phyloP scores from a whole-genome alignment of 2,113 vertebrate species.

The Entosphenus tridentatus region DNA sequence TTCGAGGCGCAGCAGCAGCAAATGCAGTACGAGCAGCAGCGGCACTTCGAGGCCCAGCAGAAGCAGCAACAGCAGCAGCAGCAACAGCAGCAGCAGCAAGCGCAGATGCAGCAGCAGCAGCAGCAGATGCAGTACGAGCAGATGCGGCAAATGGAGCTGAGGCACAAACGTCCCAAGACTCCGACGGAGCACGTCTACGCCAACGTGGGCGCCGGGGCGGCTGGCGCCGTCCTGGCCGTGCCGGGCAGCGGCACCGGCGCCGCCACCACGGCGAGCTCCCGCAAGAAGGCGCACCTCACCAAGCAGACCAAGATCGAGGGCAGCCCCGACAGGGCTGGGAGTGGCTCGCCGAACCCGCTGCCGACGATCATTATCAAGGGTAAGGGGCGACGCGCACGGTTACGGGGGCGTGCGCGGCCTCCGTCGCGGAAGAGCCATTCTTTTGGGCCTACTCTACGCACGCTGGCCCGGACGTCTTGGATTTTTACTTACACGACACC shows the following conservation, averaged over 20 bases:
- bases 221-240: conserved; percentile 29
- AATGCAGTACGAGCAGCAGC: too few relatives aligned
- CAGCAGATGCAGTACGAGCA: too few relatives aligned
- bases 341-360: conserved; percentile 56
- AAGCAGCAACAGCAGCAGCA: conserved; percentile 11
- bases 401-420: too few relatives aligned
- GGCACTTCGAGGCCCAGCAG: conserved; percentile 18
- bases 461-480: too few relatives aligned
- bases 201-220: conserved; percentile 20
- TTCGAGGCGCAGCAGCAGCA: too few relatives aligned
- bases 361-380: conserved; percentile 92
- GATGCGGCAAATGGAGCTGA: too few relatives aligned
- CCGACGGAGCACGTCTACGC: conserved; percentile 21
- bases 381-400: background rate
- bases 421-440: too few relatives aligned
- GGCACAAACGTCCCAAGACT: too few relatives aligned
- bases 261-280: conserved; percentile 13
- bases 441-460: too few relatives aligned
- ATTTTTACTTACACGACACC: too few relatives aligned
- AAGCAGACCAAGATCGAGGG: conserved; percentile 90
- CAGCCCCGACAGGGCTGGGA: conserved; percentile 55
- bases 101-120: too few relatives aligned
- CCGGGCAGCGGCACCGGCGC: conserved; percentile 22
- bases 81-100: too few relatives aligned
- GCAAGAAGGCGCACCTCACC: conserved; percentile 75